Evolutionary conservation across 1,140 invertebrate species (phyloP).

Genomic region (Cotesia chilonis): DNA sequence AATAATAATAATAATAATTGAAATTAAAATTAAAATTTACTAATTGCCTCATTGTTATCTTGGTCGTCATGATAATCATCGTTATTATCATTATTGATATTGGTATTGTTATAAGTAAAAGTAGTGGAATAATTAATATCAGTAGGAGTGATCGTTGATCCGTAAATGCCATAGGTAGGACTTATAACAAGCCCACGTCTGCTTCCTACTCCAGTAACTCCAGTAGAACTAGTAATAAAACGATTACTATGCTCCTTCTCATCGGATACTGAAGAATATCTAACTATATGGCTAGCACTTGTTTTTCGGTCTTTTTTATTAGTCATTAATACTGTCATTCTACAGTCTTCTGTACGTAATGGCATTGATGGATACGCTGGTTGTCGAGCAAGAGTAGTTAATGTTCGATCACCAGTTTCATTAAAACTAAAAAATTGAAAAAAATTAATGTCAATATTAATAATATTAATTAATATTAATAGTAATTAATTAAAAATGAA

Average conservation of each 20-base stretch:
- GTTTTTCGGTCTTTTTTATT: conserved; percentile 55
- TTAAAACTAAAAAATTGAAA: conserved; percentile 54
- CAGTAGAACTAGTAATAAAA: no score
- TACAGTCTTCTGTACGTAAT: conserved; percentile 58
- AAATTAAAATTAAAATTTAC: conserved; percentile 53
- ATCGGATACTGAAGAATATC: conserved; percentile 54
- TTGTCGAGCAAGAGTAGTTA: conserved; percentile 62
- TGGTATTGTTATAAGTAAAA: no score
- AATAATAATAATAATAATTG: no score
- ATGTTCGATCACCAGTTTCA: conserved; percentile 59
- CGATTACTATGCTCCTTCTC: conserved; percentile 45
- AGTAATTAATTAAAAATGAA: neutral
- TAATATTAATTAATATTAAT: neutral
- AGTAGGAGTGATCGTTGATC: conserved; percentile 50
- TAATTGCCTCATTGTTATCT: conserved; percentile 61
- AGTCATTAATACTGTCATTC: conserved; percentile 48
- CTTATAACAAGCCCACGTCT: conserved; percentile 49
- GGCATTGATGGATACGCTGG: conserved; percentile 64
- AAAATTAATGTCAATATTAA: conserved; percentile 7
- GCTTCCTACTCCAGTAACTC: conserved; percentile 31
- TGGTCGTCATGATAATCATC: conserved; percentile 57
- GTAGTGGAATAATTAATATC: no score
- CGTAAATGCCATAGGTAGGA: conserved; percentile 62
- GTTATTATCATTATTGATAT: no score
- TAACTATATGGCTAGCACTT: conserved; percentile 44